Base-by-base conservation (phyloP, 2,797 vertebrate species). In the Jordanella pulchra region DNA sequence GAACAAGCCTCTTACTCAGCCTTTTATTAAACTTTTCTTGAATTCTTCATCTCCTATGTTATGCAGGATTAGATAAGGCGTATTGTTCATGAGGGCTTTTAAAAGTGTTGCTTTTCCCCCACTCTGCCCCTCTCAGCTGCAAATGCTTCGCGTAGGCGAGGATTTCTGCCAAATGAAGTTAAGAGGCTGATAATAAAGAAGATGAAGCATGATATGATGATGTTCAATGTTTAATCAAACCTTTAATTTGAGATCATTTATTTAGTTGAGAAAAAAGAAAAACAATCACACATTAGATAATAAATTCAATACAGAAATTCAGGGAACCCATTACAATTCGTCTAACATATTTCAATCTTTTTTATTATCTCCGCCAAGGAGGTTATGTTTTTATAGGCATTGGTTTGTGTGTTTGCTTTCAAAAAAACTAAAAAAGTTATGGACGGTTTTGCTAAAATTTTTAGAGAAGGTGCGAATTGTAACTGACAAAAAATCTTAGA, bases 161-260 rank as follows among this genome's bases (percentile, higher is more conserved):
- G 23, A 73, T 69, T 66, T 74, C 55, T 80, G 72, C 69, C 74
- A 79, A 79, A 87, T 51, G 60, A 64, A 77, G 75, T 86, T 83
- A 71, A 83, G 75, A 75, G 71, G 65, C 69, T 84, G 82, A 87
- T 79, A 80, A 0, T 28, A 58, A 63, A 73, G 65, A 65, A 42
- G 13, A 72, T 68, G 80, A 80, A 71, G 75, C 72, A 65, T 58
- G 73, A 80, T 76, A 69, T 55, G 28, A 86, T 75, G 63, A 66
- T 65, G 60, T 3, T 51, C 48, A 7, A 25, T 61, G 30, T 14
- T 25, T 45, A 39, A 39, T 7, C 32, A 21, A 61, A n/a, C 58
- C 32, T 61, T 61, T 4, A 13, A n/a, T 61, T 51, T n/a, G 7
- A n/a, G 23, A 9, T 51, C 3, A n/a, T 23, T 61, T n/a, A 47